Evolutionary conservation across 2,888 invertebrate species (phyloP).

Genomic region (Atrina japonica): DNA sequence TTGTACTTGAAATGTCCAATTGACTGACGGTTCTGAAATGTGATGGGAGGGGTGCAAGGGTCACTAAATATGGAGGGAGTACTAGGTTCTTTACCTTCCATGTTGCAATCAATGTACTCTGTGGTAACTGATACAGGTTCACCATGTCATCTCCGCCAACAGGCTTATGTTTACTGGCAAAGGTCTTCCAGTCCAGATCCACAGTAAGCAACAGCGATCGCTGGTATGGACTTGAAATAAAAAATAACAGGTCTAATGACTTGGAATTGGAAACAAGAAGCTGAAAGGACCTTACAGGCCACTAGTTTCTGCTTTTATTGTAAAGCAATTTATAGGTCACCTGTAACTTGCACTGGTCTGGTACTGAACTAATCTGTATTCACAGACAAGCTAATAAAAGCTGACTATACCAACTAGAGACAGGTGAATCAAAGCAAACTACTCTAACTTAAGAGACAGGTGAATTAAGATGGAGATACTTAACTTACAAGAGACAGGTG

Average conservation of each 20-base stretch:
- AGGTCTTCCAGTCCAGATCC: slow-evolving; percentile 59
- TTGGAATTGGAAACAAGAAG: too few relatives aligned
- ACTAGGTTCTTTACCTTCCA: slow-evolving; percentile 77
- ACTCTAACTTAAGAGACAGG: too few relatives aligned
- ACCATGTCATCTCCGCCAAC: slow-evolving; percentile 66
- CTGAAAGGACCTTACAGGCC: background rate
- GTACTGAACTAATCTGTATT: too few relatives aligned
- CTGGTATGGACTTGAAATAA: slow-evolving; percentile 67
- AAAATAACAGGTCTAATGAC: background rate
- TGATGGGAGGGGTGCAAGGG: too few relatives aligned
- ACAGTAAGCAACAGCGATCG: slow-evolving; percentile 63
- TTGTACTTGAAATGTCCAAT: too few relatives aligned
- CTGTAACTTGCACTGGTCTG: background rate
- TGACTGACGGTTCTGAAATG: too few relatives aligned
- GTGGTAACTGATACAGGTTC: slow-evolving; percentile 56
- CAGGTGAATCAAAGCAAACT: too few relatives aligned
- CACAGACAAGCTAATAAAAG: too few relatives aligned
- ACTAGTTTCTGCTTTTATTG: background rate
- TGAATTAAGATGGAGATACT: too few relatives aligned
- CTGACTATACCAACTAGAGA: too few relatives aligned
- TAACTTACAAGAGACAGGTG: too few relatives aligned
- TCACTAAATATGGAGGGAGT: too few relatives aligned
- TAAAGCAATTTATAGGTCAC: background rate
- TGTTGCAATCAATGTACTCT: slow-evolving; percentile 63
- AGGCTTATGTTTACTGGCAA: slow-evolving; percentile 48